A percentile compares a stretch with the other conserved stretches of the same genome.
These are phyloP conservation scores for Drosophila anomalata DNA, from an alignment of 2,888 invertebrate species.

Conservation along the genomic window DNA sequence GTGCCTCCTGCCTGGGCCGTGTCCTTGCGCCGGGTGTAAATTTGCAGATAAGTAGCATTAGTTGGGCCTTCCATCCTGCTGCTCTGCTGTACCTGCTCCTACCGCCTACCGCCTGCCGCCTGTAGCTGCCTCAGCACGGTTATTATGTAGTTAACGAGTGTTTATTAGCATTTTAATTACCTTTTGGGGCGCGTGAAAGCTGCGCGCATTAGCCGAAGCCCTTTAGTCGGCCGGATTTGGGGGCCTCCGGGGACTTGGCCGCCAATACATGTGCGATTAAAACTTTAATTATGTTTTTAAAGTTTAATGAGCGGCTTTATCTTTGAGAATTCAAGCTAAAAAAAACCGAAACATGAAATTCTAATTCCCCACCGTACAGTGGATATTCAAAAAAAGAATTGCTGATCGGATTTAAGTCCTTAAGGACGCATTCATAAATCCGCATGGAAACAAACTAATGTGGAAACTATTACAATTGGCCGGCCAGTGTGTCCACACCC, in stretches of 20 bases:
- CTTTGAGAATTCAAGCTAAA: conserved; percentile 41
- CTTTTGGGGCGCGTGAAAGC: conserved; percentile 73
- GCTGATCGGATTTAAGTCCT: neutral
- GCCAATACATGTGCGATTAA: conserved; percentile 32
- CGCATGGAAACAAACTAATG: conserved; percentile 7
- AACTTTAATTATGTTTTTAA: conserved; percentile 77
- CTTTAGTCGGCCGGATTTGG: conserved; percentile 46
- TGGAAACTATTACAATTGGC: conserved; percentile 11
- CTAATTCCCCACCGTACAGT: neutral
- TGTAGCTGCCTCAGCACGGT: conserved; percentile 44
- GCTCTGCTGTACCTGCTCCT: neutral
- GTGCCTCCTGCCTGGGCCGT: neutral
- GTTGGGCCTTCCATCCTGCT: conserved; percentile 54
- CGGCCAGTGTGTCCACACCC: conserved; percentile 1
- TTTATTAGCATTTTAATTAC: conserved; percentile 81
- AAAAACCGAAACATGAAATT: neutral
- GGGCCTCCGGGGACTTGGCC: conserved; percentile 43
- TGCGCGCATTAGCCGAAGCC: conserved; percentile 65
- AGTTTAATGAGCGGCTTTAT: conserved; percentile 61
- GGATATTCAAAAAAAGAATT: neutral
- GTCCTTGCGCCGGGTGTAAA: conserved; percentile 60
- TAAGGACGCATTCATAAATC: neutral
- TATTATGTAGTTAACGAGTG: conserved; percentile 75
- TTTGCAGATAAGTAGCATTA: conserved; percentile 76
- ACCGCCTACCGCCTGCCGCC: neutral